Evolutionary conservation across 1,140 invertebrate genomes (phyloP).

Genomic region (Muscidifurax raptorellus): DNA sequence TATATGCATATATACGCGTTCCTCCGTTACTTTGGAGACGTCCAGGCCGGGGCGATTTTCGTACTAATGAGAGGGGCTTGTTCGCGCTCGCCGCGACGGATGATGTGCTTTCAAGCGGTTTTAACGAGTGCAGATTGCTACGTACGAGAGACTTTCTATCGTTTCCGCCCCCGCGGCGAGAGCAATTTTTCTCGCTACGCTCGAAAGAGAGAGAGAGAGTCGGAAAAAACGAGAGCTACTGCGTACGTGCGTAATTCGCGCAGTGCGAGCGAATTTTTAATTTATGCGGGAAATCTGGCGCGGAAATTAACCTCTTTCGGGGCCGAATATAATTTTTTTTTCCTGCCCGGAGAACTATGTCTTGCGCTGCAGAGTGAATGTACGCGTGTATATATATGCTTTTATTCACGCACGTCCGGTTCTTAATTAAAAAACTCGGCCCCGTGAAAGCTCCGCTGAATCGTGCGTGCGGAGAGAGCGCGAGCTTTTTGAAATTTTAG

Average conservation of each 20-base stretch:
- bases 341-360: neutral
- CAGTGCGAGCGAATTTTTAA: conserved; percentile 4
- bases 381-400: neutral
- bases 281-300: conserved; percentile 34
- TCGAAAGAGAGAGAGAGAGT: neutral
- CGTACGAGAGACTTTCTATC: neutral
- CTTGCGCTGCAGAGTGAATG: neutral
- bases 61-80: conserved; percentile 48
- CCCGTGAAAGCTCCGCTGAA: neutral
- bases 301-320: conserved; percentile 25
- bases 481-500: neutral
- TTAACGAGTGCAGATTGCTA: conserved; percentile 44
- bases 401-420: conserved; percentile 6
- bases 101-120: conserved; percentile 34
- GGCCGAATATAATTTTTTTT: neutral
- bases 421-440: conserved; percentile 12
- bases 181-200: neutral
- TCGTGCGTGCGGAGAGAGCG: neutral
- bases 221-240: neutral
- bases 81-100: conserved; percentile 22
- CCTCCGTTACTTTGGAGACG: conserved; percentile 21
- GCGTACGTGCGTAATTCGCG: neutral
- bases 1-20: neutral
- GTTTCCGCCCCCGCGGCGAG: neutral
- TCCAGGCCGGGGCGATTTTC: conserved; percentile 10